Conservation (phyloP, 2,113 vertebrate genomes). For the Brienomyrus longianalis region DNA sequence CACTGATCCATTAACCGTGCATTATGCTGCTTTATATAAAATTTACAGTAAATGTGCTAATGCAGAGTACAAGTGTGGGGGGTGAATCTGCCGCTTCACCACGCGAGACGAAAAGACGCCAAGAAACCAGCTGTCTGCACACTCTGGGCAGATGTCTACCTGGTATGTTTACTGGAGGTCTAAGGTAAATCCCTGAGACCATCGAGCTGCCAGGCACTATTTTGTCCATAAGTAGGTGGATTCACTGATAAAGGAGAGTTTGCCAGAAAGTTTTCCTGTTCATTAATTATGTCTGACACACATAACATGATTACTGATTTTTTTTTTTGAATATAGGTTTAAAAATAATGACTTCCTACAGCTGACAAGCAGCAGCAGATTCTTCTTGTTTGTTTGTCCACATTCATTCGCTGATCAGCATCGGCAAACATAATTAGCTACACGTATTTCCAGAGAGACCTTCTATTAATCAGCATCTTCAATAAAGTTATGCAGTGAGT, state of each 20-base stretch:
- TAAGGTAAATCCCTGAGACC: not conserved
- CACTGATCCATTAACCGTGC: not conserved
- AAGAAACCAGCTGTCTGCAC: not conserved
- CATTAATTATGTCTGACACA: not conserved
- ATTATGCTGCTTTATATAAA: not conserved
- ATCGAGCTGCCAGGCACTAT: not conserved
- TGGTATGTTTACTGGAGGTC: not conserved
- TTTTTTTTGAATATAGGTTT: not conserved
- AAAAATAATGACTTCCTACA: not conserved
- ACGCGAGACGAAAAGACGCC: not conserved
- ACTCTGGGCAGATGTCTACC: not conserved
- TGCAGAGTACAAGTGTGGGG: not conserved
- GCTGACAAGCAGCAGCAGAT: not conserved
- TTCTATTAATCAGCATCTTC: slow-evolving; percentile 62
- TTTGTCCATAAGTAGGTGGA: not conserved
- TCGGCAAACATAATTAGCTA: slow-evolving; percentile 55
- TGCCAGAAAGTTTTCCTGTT: not conserved
- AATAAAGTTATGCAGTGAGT: slow-evolving; percentile 53
- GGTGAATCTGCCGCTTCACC: not conserved
- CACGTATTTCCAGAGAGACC: slow-evolving; percentile 65
- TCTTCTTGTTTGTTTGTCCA: slow-evolving; percentile 26
- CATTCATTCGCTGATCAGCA: slow-evolving; percentile 46
- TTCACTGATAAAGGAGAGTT: not conserved
- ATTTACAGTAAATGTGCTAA: not conserved
- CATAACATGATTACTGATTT: not conserved